Evolutionary conservation across 2,888 invertebrate genomes (phyloP).

Genomic region (Drosophila lacicola): DNA sequence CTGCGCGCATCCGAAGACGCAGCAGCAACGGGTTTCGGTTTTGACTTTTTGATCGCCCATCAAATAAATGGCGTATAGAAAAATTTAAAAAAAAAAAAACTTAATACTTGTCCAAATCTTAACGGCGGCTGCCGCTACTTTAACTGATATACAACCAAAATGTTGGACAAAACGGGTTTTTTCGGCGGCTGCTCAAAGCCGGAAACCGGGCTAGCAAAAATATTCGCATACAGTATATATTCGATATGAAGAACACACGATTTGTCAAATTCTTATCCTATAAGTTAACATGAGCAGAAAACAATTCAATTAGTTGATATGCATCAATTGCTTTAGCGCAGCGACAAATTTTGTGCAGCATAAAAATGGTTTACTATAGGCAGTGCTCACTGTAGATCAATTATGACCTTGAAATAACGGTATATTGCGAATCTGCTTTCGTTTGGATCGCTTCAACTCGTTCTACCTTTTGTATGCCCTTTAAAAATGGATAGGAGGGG

Average conservation of each 20-base stretch:
- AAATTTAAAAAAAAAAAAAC: background rate
- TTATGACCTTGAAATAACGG: constrained; percentile 74
- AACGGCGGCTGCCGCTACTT: constrained; percentile 8
- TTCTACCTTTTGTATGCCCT: constrained; percentile 12
- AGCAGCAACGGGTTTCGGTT: constrained; percentile 30
- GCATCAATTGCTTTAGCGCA: background rate
- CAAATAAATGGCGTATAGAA: constrained; percentile 5
- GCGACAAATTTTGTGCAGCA: background rate
- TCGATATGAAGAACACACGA: background rate
- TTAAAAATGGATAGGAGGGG: background rate
- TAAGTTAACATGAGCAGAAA: background rate
- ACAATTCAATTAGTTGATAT: background rate
- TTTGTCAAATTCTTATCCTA: background rate
- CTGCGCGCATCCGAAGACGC: constrained; percentile 17
- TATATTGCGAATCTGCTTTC: constrained; percentile 22
- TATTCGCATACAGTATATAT: constrained; percentile 26
- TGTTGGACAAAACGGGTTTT: constrained; percentile 67
- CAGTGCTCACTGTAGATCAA: constrained; percentile 31
- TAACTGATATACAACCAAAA: constrained; percentile 11
- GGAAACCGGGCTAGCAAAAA: constrained; percentile 61
- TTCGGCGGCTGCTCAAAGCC: constrained; percentile 44
- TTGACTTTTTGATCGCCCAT: constrained; percentile 17
- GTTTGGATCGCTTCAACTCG: constrained; percentile 7
- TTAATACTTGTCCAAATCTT: constrained; percentile 5
- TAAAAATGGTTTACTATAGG: background rate